These are phyloP conservation scores for Crocidura indochinensis DNA, from an alignment of 2,797 vertebrate genomes.

Conservation along the genomic window DNA sequence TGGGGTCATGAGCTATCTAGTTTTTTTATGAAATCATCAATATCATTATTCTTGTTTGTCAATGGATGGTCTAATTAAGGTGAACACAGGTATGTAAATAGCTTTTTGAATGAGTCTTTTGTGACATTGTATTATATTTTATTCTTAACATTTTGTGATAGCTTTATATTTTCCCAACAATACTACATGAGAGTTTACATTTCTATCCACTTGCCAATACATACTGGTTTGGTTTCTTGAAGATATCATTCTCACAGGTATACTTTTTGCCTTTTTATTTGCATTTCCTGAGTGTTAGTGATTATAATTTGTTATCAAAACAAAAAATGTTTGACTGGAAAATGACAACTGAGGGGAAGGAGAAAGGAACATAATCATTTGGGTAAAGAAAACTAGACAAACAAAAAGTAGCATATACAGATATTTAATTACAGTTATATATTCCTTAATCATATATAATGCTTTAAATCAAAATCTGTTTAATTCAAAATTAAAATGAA, in stretches of 20 bases:
- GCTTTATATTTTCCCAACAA: no score
- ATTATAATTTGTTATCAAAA: no score
- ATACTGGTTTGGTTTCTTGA: no score
- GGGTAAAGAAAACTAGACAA: background rate
- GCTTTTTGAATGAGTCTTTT: background rate
- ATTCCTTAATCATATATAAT: background rate
- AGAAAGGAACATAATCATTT: background rate
- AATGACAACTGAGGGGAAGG: background rate
- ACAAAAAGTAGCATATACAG: background rate
- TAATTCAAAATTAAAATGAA: background rate
- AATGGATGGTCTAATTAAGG: background rate
- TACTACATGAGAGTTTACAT: no score
- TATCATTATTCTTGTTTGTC: background rate
- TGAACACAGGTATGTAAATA: background rate
- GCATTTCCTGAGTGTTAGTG: no score
- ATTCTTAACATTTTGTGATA: background rate
- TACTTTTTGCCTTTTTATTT: no score
- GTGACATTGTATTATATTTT: background rate
- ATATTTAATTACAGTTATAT: background rate
- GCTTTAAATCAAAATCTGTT: background rate
- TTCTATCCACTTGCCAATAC: no score
- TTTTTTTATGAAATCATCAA: background rate
- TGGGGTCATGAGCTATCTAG: no score
- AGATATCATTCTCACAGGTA: no score
- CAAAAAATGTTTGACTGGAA: no score